Evolutionary conservation across 2,797 vertebrate species (phyloP).

Genomic region (Dipus sagitta): DNA sequence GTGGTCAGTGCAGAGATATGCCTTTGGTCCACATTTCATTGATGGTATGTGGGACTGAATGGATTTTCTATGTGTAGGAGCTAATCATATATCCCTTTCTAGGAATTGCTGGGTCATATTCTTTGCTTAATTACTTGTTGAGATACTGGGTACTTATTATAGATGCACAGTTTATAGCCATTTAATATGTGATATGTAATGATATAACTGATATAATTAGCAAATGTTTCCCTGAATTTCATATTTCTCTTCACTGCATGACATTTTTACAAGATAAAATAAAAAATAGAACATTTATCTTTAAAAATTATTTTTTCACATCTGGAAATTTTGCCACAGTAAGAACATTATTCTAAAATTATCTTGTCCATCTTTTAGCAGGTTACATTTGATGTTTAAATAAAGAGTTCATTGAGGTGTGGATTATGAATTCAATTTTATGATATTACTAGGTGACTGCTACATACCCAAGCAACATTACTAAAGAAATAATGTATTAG

Average conservation of each 20-base stretch:
- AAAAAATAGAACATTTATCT: neutral
- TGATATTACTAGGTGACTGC: conserved; percentile 12
- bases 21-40: neutral
- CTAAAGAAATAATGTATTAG: neutral
- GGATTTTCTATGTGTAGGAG: neutral
- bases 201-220: neutral
- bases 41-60: neutral
- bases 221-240: neutral
- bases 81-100: neutral
- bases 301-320: neutral
- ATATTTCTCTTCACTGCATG: neutral
- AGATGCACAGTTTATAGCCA: neutral
- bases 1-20: neutral
- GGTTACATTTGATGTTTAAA: conserved; percentile 38
- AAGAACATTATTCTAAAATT: conserved; percentile 38
- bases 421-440: conserved; percentile 5
- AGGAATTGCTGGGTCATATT: neutral
- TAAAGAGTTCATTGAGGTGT: conserved; percentile 19
- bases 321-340: neutral
- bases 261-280: neutral
- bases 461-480: neutral
- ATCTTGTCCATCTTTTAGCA: conserved; percentile 26
- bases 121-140: conserved; percentile 13
- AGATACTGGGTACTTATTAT: neutral
- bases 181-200: neutral